phyloP scores from a whole-genome alignment of 2,113 vertebrate genomes.

The Apeltes quadracus region DNA sequence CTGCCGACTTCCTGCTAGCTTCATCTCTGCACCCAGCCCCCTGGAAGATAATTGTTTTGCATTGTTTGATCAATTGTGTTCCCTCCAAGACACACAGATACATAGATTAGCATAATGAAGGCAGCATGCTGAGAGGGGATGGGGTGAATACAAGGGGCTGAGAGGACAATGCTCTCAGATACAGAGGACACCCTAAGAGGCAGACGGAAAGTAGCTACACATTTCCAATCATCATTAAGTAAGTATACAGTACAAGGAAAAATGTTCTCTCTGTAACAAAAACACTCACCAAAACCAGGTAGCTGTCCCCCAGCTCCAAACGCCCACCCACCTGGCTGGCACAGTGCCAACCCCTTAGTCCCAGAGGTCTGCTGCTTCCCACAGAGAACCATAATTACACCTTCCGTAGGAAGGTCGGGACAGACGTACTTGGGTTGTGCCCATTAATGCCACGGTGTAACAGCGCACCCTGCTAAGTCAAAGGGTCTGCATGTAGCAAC shows the following conservation, averaged over 20 bases:
- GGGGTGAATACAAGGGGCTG: constrained; percentile 54
- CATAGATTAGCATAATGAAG: constrained; percentile 79
- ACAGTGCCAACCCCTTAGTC: constrained; percentile 32
- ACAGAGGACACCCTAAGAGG: constrained; percentile 48
- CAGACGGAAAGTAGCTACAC: constrained; percentile 27
- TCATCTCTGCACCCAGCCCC: constrained; percentile 27
- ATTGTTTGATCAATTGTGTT: constrained; percentile 78
- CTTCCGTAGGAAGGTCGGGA: constrained; percentile 36
- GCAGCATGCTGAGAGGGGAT: constrained; percentile 66
- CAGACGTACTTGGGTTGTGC: constrained; percentile 35
- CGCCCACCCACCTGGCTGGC: constrained; percentile 46
- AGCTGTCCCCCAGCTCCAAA: constrained; percentile 19
- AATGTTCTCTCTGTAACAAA: not conserved
- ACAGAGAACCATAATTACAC: constrained; percentile 66
- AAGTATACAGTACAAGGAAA: constrained; percentile 6
- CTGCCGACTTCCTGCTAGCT: constrained; percentile 8
- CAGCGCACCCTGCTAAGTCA: constrained; percentile 65
- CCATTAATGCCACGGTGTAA: constrained; percentile 50
- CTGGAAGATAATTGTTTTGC: constrained; percentile 64
- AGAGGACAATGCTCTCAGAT: constrained; percentile 62
- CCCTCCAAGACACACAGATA: constrained; percentile 69
- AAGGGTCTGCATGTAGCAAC: constrained; percentile 55
- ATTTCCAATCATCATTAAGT: constrained; percentile 26
- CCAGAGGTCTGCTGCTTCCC: constrained; percentile 46
- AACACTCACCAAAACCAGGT: constrained; percentile 15